Conservation (phyloP, 2,888 invertebrate genomes). For the Epinotia ramella region DNA sequence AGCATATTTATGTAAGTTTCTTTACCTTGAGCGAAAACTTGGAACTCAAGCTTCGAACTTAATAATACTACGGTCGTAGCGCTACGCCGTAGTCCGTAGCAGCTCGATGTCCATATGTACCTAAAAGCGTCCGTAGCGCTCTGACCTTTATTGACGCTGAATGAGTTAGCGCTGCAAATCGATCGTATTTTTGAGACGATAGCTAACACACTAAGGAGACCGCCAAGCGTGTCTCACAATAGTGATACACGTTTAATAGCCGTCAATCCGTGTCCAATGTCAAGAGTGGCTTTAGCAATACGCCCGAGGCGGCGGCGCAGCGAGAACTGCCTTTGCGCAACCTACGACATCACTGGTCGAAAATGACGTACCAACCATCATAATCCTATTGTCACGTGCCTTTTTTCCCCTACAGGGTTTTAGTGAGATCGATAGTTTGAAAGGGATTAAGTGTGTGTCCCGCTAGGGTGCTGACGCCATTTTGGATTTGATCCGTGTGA, state of each 20-base stretch:
- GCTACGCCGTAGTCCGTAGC: too few relatives aligned
- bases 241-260: constrained; percentile 49
- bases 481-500: constrained; percentile 57
- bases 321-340: constrained; percentile 63
- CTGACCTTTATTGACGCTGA: too few relatives aligned
- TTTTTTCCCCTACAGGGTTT: not conserved
- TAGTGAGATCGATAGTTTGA: not conserved
- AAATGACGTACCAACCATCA: not conserved
- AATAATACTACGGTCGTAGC: too few relatives aligned
- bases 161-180: not conserved
- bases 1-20: too few relatives aligned
- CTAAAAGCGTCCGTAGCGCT: too few relatives aligned
- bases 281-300: constrained; percentile 57
- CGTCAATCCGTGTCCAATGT: constrained; percentile 64
- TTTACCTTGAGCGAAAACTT: too few relatives aligned
- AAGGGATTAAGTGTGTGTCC: not conserved
- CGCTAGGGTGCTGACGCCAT: not conserved
- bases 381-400: not conserved
- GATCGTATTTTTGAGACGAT: not conserved
- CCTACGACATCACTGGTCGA: constrained; percentile 37
- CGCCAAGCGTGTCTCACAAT: constrained; percentile 21
- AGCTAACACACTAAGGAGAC: constrained; percentile 8
- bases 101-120: too few relatives aligned
- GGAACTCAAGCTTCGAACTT: too few relatives aligned
- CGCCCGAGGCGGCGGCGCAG: constrained; percentile 46